Percentiles rank a stretch among this genome's conserved stretches.
Conservation (phyloP, 2,797 vertebrate genomes). For the Euthynnus affinis region DNA sequence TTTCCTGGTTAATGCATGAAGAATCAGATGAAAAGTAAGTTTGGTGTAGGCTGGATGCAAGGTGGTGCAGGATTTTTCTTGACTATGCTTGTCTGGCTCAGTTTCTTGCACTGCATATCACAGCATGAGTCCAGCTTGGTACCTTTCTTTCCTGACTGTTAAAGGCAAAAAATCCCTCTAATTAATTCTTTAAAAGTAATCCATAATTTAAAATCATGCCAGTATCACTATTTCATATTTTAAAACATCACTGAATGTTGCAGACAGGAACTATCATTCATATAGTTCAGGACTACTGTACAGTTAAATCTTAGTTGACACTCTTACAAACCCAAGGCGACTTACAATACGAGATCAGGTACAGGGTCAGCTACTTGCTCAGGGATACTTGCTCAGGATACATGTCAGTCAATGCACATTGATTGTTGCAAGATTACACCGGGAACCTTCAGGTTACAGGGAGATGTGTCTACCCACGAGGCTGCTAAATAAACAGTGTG, state of each 20-base stretch:
- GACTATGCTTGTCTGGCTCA: too few species aligned
- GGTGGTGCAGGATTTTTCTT: background rate
- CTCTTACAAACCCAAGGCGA: background rate
- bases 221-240: constrained; percentile 8
- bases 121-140: too few species aligned
- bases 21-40: background rate
- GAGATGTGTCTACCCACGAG: background rate
- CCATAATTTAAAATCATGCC: background rate
- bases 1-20: constrained; percentile 2
- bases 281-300: background rate
- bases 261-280: background rate
- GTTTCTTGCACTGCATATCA: too few species aligned
- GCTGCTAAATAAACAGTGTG: constrained; percentile 15
- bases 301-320: constrained; percentile 15
- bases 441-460: background rate
- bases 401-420: constrained; percentile 36
- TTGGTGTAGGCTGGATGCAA: background rate
- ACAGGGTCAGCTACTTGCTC: constrained; percentile 32
- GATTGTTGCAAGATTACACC: constrained; percentile 43
- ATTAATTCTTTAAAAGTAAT: constrained; percentile 6
- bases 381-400: constrained; percentile 41
- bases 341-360: constrained; percentile 14
- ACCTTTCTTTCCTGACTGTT: background rate
- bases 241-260: background rate
- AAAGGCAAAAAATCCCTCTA: background rate